Conservation (phyloP, 1,140 invertebrate genomes). For the Ostrea denselamellosa region DNA sequence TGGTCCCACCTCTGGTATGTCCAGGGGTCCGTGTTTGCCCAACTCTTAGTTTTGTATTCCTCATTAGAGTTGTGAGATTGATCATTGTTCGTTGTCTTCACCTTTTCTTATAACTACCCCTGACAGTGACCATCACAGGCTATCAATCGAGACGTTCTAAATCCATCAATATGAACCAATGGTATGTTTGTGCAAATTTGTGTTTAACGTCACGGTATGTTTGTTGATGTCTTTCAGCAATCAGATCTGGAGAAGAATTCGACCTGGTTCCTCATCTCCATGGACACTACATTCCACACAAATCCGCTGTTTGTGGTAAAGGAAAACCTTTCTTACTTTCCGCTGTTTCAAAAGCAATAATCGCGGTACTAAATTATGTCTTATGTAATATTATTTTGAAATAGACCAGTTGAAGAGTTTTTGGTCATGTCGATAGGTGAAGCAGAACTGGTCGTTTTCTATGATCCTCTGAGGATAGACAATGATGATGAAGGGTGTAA, state of each 20-base stretch:
- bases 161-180: too few species aligned
- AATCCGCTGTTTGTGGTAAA: not conserved
- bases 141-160: too few species aligned
- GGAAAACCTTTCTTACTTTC: not conserved
- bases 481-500: not conserved
- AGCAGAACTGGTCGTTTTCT: not conserved
- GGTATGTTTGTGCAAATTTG: too few species aligned
- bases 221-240: not conserved
- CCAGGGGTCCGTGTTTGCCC: too few species aligned
- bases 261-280: not conserved
- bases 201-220: too few species aligned
- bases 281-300: slow-evolving; percentile 2
- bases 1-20: too few species aligned
- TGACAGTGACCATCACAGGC: too few species aligned
- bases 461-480: slow-evolving; percentile 7
- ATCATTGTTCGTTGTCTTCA: too few species aligned
- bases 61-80: too few species aligned
- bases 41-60: too few species aligned
- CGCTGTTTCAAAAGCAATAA: too few species aligned
- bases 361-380: not conserved
- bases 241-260: not conserved
- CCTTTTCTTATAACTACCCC: too few species aligned
- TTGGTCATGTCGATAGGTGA: not conserved
- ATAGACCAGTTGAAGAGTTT: not conserved
- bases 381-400: not conserved